Percentiles rank a stretch among this genome's conserved stretches.
phyloP scores from a whole-genome alignment of 2,888 invertebrate species.

The Troides helena region DNA sequence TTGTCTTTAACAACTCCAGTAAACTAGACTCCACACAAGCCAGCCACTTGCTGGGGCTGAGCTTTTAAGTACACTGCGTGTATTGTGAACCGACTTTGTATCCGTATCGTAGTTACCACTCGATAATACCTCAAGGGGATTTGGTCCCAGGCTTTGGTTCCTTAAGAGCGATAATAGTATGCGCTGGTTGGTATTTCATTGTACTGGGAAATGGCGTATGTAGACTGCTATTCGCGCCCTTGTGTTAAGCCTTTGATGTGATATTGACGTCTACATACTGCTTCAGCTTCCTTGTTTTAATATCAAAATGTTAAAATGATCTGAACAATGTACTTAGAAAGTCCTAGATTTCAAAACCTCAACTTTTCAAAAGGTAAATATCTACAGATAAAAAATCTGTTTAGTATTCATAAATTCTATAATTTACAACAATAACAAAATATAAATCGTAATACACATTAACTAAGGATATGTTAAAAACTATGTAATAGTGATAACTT shows the following conservation, averaged over 20 bases:
- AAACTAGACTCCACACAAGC: slow-evolving; percentile 37
- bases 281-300: not conserved
- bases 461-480: no score
- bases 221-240: not conserved
- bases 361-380: no score
- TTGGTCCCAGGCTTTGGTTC: not conserved
- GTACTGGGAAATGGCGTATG: not conserved
- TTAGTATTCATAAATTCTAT: no score
- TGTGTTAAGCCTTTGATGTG: not conserved
- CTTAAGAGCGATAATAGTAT: slow-evolving; percentile 18
- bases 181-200: not conserved
- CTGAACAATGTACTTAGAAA: not conserved
- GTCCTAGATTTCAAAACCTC: no score
- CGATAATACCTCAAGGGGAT: slow-evolving; percentile 1
- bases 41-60: slow-evolving; percentile 37
- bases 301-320: not conserved
- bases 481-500: no score
- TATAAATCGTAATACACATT: no score
- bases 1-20: slow-evolving; percentile 35
- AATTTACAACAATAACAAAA: no score
- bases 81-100: slow-evolving; percentile 23
- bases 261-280: not conserved
- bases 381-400: no score
- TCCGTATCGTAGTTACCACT: slow-evolving; percentile 2
- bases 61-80: slow-evolving; percentile 36